A percentile compares a stretch with the other conserved stretches of the same genome.
Conservation (phyloP, 2,797 vertebrate genomes). For the Phrynocephalus forsythii region DNA sequence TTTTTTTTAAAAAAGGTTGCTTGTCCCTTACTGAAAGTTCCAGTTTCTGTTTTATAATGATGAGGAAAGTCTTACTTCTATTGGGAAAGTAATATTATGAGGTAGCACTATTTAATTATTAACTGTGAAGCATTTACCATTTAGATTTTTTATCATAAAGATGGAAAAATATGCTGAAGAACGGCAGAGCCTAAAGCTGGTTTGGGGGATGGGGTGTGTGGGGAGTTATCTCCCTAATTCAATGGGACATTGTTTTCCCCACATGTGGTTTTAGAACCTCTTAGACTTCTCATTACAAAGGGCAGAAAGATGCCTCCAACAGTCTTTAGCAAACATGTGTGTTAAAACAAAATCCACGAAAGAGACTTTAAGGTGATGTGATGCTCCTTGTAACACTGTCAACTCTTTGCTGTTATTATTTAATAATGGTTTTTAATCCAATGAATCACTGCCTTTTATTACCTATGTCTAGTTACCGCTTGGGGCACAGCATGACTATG, state of each 20-base stretch:
- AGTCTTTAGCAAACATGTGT: background rate
- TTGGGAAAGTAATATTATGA: conserved; percentile 57
- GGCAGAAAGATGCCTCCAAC: no score
- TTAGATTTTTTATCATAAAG: conserved; percentile 47
- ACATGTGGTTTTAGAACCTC: conserved; percentile 1
- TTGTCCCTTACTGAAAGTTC: conserved; percentile 26
- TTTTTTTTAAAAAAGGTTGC: conserved; percentile 37
- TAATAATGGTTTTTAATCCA: background rate
- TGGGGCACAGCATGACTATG: background rate
- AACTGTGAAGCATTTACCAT: conserved; percentile 30
- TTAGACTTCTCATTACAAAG: background rate
- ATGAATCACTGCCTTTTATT: background rate
- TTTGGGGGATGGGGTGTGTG: background rate
- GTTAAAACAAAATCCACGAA: background rate
- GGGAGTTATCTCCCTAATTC: background rate
- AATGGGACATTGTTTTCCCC: background rate
- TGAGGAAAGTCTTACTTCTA: conserved; percentile 54
- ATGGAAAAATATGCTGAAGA: conserved; percentile 31
- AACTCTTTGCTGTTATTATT: conserved; percentile 15
- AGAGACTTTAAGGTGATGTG: background rate
- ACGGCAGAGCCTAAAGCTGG: conserved; percentile 9
- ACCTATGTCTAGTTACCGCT: background rate
- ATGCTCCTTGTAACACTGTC: background rate
- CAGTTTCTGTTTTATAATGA: conserved; percentile 50
- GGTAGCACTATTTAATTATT: conserved; percentile 52